These are phyloP conservation scores for Tribolium madens DNA, from an alignment of 1,140 invertebrate genomes.

Conservation along the genomic window DNA sequence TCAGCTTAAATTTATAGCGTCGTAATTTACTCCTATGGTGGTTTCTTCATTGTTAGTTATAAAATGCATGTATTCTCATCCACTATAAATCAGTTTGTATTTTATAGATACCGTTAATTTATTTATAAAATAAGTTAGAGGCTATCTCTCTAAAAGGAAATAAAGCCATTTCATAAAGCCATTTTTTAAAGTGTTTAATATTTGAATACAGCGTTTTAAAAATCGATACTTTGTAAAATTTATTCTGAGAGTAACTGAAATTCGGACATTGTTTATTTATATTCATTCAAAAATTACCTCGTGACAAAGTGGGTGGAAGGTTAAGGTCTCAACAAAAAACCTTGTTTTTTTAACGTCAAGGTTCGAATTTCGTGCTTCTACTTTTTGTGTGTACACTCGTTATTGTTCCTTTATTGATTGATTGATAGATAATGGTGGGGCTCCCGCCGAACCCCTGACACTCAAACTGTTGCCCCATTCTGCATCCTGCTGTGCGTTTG, in stretches of 20 bases:
- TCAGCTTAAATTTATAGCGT: not conserved
- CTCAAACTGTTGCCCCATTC: constrained; percentile 33
- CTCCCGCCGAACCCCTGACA: constrained; percentile 10
- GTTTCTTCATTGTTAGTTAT: not conserved
- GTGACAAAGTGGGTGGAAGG: not conserved
- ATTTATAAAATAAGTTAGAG: constrained; percentile 30
- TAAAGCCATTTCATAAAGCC: constrained; percentile 11
- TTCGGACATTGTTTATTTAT: not conserved
- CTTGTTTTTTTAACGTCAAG: not conserved
- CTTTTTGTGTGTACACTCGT: not conserved
- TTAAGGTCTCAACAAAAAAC: not conserved
- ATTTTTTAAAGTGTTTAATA: not conserved
- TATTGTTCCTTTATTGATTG: constrained; percentile 16
- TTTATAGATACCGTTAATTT: constrained; percentile 23
- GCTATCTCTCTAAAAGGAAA: constrained; percentile 19
- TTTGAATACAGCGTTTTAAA: not conserved
- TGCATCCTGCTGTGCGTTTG: constrained; percentile 10
- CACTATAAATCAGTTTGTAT: constrained; percentile 5
- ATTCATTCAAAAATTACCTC: not conserved
- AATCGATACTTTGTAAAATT: not conserved
- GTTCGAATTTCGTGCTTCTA: not conserved
- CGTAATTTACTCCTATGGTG: not conserved
- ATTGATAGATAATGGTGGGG: constrained; percentile 27
- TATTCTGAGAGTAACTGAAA: not conserved
- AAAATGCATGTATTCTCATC: not conserved